Conservation (phyloP, 1,140 invertebrate genomes). For the Kradibia gibbosae region DNA sequence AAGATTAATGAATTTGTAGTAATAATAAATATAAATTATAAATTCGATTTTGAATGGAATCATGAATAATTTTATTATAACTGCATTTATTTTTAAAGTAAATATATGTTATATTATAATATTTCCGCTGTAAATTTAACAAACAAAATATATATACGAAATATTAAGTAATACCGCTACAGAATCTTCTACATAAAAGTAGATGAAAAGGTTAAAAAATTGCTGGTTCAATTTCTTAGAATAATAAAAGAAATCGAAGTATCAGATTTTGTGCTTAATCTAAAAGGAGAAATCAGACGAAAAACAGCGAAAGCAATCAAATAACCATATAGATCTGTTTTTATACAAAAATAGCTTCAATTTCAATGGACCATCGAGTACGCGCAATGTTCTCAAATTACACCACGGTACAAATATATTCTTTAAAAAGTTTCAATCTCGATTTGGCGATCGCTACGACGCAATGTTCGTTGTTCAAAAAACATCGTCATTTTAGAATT, state of each 20-base stretch:
- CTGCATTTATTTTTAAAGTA: no score
- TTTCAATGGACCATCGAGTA: neutral
- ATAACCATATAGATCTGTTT: neutral
- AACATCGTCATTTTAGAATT: neutral
- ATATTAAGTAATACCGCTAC: no score
- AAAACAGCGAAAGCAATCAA: neutral
- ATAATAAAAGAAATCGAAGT: neutral
- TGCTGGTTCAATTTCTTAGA: neutral
- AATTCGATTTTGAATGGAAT: no score
- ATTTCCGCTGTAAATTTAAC: no score
- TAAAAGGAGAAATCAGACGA: neutral
- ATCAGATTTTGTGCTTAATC: neutral
- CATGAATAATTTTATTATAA: no score
- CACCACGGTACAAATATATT: neutral
- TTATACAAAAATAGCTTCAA: neutral
- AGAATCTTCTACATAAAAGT: no score
- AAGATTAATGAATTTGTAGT: neutral
- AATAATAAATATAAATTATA: neutral
- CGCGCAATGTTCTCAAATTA: neutral
- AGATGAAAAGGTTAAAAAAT: no score
- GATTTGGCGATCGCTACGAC: neutral
- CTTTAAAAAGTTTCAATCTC: no score
- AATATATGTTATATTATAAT: no score
- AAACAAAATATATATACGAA: no score
- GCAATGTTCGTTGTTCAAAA: neutral